A percentile compares a stretch with the other conserved stretches of the same genome.
Evolutionary conservation across 1,140 invertebrate genomes (phyloP).

Genomic region (Tetramorium parvispinum): DNA sequence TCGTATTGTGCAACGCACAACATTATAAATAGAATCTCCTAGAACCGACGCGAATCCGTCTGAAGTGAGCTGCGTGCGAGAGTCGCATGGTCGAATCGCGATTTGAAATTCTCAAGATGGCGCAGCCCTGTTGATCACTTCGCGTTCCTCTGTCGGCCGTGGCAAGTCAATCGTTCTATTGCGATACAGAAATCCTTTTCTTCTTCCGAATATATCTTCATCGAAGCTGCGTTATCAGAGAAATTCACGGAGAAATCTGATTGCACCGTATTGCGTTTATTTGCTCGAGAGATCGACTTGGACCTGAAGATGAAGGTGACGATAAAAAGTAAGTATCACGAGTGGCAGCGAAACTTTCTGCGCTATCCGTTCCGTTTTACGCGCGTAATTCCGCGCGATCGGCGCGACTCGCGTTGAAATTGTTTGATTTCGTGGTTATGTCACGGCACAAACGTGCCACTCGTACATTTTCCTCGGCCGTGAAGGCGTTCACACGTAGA

Average conservation of each 20-base stretch:
- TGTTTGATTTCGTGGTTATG: slow-evolving; percentile 13
- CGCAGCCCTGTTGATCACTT: not conserved
- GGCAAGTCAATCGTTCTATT: not conserved
- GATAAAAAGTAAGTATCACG: slow-evolving; percentile 78
- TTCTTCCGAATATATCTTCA: not conserved
- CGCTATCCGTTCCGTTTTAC: not conserved
- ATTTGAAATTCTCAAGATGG: slow-evolving; percentile 51
- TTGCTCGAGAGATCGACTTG: not conserved
- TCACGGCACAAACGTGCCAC: not conserved
- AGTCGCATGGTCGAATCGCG: not conserved
- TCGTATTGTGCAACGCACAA: not conserved
- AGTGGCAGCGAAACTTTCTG: not conserved
- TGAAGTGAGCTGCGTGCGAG: not conserved
- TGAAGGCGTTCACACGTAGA: not conserved
- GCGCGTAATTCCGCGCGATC: not conserved
- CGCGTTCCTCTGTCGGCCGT: not conserved
- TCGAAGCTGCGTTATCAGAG: too few relatives aligned
- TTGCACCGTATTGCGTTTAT: not conserved
- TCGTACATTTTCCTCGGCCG: not conserved
- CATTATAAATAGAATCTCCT: not conserved
- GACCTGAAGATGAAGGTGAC: slow-evolving; percentile 79
- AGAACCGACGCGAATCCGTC: not conserved
- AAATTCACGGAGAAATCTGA: not conserved
- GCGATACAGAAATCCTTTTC: not conserved
- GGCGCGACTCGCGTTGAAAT: too few relatives aligned